These are phyloP conservation scores for Danio kyathit DNA, from an alignment of 2,797 vertebrate genomes.

Conservation along the genomic window DNA sequence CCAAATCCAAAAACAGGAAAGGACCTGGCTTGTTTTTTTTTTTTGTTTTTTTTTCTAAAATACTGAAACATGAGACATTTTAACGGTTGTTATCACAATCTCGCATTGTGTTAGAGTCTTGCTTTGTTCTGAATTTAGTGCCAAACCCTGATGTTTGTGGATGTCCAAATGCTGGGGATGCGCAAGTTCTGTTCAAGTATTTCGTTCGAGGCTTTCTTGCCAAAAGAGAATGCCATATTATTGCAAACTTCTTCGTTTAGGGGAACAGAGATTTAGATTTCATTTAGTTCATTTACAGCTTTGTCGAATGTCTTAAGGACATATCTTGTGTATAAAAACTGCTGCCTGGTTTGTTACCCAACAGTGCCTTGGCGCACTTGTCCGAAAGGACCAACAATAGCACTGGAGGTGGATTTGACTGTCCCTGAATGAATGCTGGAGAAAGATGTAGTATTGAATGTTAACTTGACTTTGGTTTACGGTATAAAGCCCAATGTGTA, in stretches of 20 bases:
- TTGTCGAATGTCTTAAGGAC: constrained; percentile 66
- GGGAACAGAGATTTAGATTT: constrained; percentile 28
- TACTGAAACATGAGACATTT: not conserved
- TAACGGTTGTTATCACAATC: constrained; percentile 6
- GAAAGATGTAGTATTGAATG: constrained; percentile 53
- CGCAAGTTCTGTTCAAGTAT: constrained; percentile 3
- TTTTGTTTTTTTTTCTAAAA: constrained; percentile 20
- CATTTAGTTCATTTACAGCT: constrained; percentile 48
- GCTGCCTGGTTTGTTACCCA: constrained; percentile 74
- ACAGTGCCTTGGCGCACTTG: constrained; percentile 82
- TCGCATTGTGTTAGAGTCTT: constrained; percentile 13
- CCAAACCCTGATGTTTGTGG: constrained; percentile 34
- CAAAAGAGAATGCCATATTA: constrained; percentile 23
- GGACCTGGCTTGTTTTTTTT: constrained; percentile 10
- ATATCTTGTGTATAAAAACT: constrained; percentile 59
- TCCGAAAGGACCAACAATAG: constrained; percentile 66
- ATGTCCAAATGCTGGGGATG: constrained; percentile 9
- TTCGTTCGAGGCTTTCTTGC: constrained; percentile 15
- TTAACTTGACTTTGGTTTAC: constrained; percentile 24
- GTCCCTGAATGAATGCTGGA: constrained; percentile 49
- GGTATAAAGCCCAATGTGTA: not conserved
- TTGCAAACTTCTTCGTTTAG: constrained; percentile 18
- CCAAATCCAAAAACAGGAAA: constrained; percentile 50
- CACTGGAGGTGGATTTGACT: constrained; percentile 59
- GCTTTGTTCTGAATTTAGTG: constrained; percentile 23